These are phyloP conservation scores for Prochilodus magdalenae DNA, from an alignment of 2,113 vertebrate genomes.

Conservation along the genomic window DNA sequence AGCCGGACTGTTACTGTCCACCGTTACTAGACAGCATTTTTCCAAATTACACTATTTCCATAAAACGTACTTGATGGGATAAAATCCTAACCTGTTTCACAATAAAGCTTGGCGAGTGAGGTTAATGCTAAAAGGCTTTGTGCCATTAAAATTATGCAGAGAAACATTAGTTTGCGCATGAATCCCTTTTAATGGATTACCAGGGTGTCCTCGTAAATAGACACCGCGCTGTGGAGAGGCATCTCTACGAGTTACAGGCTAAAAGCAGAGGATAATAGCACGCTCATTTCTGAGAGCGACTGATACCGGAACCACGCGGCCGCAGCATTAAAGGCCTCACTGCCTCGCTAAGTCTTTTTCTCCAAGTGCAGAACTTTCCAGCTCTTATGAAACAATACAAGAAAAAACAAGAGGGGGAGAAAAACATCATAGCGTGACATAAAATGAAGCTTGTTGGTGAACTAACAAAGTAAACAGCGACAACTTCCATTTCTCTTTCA, in stretches of 20 bases:
- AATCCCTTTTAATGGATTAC: slow-evolving; percentile 73
- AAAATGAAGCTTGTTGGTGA: not conserved
- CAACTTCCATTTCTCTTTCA: slow-evolving; percentile 1
- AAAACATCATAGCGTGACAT: not conserved
- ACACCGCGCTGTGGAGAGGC: slow-evolving; percentile 61
- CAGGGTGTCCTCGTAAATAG: slow-evolving; percentile 67
- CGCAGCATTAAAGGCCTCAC: not conserved
- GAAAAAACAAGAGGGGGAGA: not conserved
- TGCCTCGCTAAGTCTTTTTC: not conserved
- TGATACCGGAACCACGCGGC: not conserved
- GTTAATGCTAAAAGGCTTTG: slow-evolving; percentile 76
- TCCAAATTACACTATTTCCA: slow-evolving; percentile 59
- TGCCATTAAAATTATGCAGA: slow-evolving; percentile 73
- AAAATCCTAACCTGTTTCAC: slow-evolving; percentile 66
- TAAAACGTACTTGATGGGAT: slow-evolving; percentile 59
- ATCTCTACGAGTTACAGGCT: slow-evolving; percentile 68
- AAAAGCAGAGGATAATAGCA: slow-evolving; percentile 59
- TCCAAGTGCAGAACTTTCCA: not conserved
- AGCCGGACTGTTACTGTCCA: slow-evolving; percentile 14
- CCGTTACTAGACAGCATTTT: slow-evolving; percentile 44
- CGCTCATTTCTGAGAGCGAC: not conserved
- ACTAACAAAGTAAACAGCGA: slow-evolving; percentile 5
- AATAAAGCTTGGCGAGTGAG: slow-evolving; percentile 67
- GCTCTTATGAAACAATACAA: not conserved
- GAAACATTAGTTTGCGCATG: slow-evolving; percentile 66